Conservation (phyloP, 92 coral and sea anemone species). For the Epizoanthus fatuus region DNA sequence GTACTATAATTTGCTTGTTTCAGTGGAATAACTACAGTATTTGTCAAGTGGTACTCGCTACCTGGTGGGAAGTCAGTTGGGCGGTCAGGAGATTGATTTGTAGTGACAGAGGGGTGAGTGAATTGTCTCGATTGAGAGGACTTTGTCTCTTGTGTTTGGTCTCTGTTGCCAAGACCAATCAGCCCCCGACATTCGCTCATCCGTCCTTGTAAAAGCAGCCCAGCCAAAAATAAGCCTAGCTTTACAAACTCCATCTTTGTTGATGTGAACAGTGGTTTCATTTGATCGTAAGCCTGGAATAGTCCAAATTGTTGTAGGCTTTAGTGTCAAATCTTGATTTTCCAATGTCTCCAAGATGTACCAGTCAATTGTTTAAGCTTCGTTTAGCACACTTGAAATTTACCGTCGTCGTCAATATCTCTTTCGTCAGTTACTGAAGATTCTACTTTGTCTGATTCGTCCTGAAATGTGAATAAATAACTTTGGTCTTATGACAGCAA, state of each 20-base stretch:
- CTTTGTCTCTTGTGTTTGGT: slow-evolving; percentile 1
- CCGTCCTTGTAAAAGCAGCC: slow-evolving; percentile 2
- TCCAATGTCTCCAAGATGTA: not conserved
- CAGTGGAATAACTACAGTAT: not conserved
- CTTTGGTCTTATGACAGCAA: slow-evolving; percentile 8
- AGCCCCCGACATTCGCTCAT: not conserved
- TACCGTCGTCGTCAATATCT: slow-evolving; percentile 6
- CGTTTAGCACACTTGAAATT: slow-evolving; percentile 6
- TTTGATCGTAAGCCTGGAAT: not conserved
- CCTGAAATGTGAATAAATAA: slow-evolving; percentile 23
- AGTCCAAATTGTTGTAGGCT: not conserved
- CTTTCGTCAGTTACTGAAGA: not conserved
- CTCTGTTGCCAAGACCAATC: not conserved
- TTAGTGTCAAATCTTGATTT: not conserved
- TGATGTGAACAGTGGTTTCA: not conserved
- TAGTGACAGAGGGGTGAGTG: not conserved
- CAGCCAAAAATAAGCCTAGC: not conserved
- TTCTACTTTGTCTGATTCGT: not conserved
- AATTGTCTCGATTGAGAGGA: too few species aligned
- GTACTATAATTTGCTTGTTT: not conserved
- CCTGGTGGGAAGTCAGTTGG: not conserved
- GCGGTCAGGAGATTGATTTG: not conserved
- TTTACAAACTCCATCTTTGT: slow-evolving; percentile 13
- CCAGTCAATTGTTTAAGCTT: slow-evolving; percentile 20
- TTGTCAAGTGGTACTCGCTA: not conserved